Evolutionary conservation across 2,888 invertebrate genomes (phyloP), one percentile per base, ranked within the genome.

Genomic region (Chaetoderma sp.): DNA sequence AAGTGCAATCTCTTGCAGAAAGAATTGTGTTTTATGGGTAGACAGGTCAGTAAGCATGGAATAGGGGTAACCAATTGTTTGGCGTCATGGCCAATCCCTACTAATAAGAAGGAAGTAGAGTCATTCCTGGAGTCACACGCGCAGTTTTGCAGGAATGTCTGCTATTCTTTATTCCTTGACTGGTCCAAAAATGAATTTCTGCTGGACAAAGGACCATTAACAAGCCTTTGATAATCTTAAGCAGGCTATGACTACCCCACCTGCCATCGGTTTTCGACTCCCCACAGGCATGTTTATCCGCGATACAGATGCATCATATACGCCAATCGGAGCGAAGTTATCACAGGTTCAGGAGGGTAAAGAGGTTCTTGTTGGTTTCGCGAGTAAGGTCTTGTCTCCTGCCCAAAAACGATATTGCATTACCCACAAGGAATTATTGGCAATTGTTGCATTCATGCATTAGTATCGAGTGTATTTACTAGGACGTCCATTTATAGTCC

Each of bases 301-400:
- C 4, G 65, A 65, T 30, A 65, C 65, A 4, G 55, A 65, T 25
- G 65, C 65, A 8, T 65, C 60, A 5, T 39, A 60, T 10, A 39
- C 16, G 13, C 23, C 44, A 1, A 56, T 60, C 1, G 65, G 49
- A 16, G 56, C 60, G 44, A 61, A 56, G 32, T 18, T 61, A 8
- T 25, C 8, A 13, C 61, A 61, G 45, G 27, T 65, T 28, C 56
- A 65, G 32, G 25, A 61, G 23, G 60, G 50, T 0, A 13, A 47
- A 13, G 57, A 56, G 21, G 3, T 28, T 13, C 45, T 33, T 10
- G 44, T 61, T 6, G 21, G 57, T 30, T 61, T 44, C 42, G 56
- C 61, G 3, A 65, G 65, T 30, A 47, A 52, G 21, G 45, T 49
- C 10, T 30, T 57, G 1, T 62, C 42, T 6, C 50, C 57, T 1